Percentiles rank a stretch among this genome's conserved stretches.
phyloP scores from a whole-genome alignment of 2,113 vertebrate species.

The Phocoena sinus region DNA sequence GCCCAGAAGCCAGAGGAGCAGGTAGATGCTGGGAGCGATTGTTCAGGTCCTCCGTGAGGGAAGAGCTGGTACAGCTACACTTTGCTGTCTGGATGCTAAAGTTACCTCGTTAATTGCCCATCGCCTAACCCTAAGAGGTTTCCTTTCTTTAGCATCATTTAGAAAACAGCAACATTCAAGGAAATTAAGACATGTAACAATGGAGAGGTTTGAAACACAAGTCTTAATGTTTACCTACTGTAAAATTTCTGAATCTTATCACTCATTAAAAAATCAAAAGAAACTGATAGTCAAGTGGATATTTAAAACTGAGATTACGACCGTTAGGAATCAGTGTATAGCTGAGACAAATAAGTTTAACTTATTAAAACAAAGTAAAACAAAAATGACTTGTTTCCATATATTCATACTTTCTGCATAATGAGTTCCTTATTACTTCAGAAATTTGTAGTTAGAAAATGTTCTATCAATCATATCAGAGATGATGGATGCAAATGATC shows the following conservation, averaged over 20 bases:
- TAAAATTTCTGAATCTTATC: background rate
- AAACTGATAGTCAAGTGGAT: background rate
- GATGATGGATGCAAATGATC: background rate
- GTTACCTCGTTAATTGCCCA: background rate
- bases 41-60: background rate
- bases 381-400: background rate
- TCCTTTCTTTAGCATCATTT: conserved; percentile 15
- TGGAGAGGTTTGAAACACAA: conserved; percentile 22
- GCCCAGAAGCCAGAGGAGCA: background rate
- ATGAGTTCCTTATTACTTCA: background rate
- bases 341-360: background rate
- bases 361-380: conserved; percentile 6
- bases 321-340: background rate
- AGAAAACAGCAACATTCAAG: background rate
- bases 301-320: conserved; percentile 3
- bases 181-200: background rate
- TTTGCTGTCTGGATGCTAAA: background rate
- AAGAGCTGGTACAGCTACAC: background rate
- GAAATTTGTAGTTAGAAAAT: background rate
- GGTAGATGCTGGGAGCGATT: background rate
- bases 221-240: background rate
- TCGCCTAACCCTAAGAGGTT: background rate
- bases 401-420: background rate
- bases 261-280: conserved; percentile 1
- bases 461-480: background rate